A percentile compares a stretch with the other conserved stretches of the same genome.
phyloP scores from a whole-genome alignment of 1,140 invertebrate species.

The Drosophila tristis region DNA sequence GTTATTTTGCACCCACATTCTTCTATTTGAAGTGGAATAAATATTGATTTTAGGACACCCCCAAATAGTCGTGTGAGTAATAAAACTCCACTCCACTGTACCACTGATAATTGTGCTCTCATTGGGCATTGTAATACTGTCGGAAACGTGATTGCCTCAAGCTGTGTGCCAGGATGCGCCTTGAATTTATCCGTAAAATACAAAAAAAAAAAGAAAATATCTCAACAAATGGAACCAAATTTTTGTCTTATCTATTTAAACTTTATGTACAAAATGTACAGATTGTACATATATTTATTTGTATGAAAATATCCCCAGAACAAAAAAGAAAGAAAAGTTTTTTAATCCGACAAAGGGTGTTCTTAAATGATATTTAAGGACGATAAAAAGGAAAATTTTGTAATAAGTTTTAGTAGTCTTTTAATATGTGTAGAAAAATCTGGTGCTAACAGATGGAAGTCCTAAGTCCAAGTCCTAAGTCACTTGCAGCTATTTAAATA shows the following conservation, averaged over 20 bases:
- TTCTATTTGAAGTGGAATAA: slow-evolving; percentile 57
- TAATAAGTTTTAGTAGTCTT: no score
- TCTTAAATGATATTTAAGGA: no score
- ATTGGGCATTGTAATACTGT: slow-evolving; percentile 41
- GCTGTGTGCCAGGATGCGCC: slow-evolving; percentile 40
- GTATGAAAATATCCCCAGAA: background rate
- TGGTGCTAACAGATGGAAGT: no score
- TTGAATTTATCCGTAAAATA: slow-evolving; percentile 56
- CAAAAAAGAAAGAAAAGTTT: slow-evolving; percentile 1
- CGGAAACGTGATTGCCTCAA: slow-evolving; percentile 65
- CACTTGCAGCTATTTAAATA: no score
- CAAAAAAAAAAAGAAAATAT: slow-evolving; percentile 19
- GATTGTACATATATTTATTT: background rate
- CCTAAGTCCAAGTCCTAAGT: no score
- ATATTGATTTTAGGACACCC: slow-evolving; percentile 50
- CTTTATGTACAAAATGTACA: slow-evolving; percentile 23
- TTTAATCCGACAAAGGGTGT: no score
- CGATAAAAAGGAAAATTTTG: no score
- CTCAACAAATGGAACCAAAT: slow-evolving; percentile 46
- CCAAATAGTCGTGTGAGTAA: slow-evolving; percentile 10
- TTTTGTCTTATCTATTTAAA: slow-evolving; percentile 55
- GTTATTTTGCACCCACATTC: slow-evolving; percentile 17
- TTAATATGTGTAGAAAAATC: no score
- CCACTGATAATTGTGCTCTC: slow-evolving; percentile 33
- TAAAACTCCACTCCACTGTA: slow-evolving; percentile 52